Base-by-base conservation (phyloP, 2,113 vertebrate species). In the Callorhinus ursinus region DNA sequence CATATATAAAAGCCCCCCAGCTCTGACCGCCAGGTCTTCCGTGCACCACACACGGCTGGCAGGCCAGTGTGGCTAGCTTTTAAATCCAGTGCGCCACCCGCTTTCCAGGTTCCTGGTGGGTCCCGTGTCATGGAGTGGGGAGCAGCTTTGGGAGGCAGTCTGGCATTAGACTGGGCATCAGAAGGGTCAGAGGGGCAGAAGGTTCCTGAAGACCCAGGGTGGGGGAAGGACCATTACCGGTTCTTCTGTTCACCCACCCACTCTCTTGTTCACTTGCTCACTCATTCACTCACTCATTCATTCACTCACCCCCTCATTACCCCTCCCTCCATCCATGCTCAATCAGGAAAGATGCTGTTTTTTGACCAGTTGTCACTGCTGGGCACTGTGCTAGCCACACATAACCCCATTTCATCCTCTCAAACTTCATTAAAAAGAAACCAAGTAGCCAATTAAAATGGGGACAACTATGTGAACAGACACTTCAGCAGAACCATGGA, bases 301-400 rank as follows among this genome's bases (percentile, higher is more conserved):
- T 2, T 15, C 7, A 7, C 7, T 28, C n/a, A 11, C 39, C 10
- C 31, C 0, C 26, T 51, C 46, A 1, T 46, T 24, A 1, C 24
- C 11, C 55, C 36, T 8, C 18, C 49, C 22, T 11, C 63, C 21
- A 0, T 72, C 77, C 4, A 0, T 0, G 1, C 18, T 76, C 31
- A 26, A 0, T 7, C 0, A 49, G 53, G 24, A 90, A 39, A 31
- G 91, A 8, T 14, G 2, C 7, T 10, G 14, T 36, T 42, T 67
- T 69, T 8, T 26, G 33, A 21, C 11, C 6, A 51, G 55, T 1
- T 7, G 12, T 61, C 71, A 15, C 61, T 46, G 42, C 26, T 15
- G 1, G 4, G 46, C 49, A 5, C 55, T 1, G 0, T 5, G 42
- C 65, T 4, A 3, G 28, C 14, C 19, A 5, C 59, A 9, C 0